Percentiles rank a stretch among this genome's conserved stretches.
These are phyloP conservation scores for Brachyrhaphis roseni DNA, from an alignment of 2,797 vertebrate genomes.

Conservation along the genomic window DNA sequence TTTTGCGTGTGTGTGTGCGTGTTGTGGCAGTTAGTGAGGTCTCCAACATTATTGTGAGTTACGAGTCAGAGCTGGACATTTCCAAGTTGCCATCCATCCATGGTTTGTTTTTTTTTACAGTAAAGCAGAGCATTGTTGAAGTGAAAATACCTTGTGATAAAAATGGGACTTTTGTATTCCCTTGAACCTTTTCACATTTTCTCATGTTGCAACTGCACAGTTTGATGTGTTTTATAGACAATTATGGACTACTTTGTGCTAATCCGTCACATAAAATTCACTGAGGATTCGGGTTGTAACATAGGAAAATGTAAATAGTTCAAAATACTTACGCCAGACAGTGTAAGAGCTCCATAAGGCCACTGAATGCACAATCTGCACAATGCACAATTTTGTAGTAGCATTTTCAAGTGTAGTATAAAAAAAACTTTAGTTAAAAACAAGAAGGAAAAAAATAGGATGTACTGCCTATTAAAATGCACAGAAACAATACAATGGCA, in stretches of 20 bases:
- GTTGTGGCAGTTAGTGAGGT: background rate
- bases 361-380: slow-evolving; percentile 16
- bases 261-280: background rate
- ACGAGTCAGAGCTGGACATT: background rate
- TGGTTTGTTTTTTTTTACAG: background rate
- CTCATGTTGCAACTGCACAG: background rate
- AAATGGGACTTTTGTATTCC: background rate
- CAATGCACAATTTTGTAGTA: slow-evolving; percentile 24
- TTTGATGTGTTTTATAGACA: background rate
- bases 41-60: background rate
- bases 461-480: slow-evolving; percentile 7
- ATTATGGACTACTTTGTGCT: background rate
- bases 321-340: background rate
- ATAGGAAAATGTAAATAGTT: background rate
- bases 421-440: slow-evolving; percentile 1
- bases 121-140: background rate
- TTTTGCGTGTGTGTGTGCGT: background rate
- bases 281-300: background rate
- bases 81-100: background rate
- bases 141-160: background rate
- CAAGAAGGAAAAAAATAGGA: slow-evolving; percentile 4
- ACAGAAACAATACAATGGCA: slow-evolving; percentile 18
- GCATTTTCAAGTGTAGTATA: background rate
- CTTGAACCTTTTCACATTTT: background rate
- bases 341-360: slow-evolving; percentile 22